These are phyloP conservation scores for Synanthedon formicaeformis DNA, from an alignment of 2,888 invertebrate species.

Conservation along the genomic window DNA sequence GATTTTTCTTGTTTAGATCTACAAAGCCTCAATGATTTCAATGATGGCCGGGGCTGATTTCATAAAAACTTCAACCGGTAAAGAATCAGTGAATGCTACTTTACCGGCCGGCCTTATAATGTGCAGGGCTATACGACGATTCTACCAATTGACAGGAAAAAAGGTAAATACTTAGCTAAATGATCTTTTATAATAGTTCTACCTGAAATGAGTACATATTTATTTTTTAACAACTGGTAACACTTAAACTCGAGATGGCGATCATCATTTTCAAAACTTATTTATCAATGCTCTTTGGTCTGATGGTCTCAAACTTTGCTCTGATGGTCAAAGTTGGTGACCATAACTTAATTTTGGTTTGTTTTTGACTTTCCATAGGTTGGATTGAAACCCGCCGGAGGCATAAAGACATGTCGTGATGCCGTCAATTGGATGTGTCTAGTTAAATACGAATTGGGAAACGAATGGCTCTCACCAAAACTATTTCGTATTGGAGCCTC, in stretches of 20 bases:
- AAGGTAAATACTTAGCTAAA: too few species aligned
- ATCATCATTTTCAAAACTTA: too few species aligned
- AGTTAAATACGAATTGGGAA: conserved; percentile 85
- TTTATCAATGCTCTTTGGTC: too few species aligned
- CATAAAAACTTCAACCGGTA: conserved; percentile 98
- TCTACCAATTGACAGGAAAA: conserved; percentile 75
- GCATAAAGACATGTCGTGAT: conserved; percentile 87
- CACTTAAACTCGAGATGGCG: too few species aligned
- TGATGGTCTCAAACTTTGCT: too few species aligned
- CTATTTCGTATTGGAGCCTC: conserved; percentile 97
- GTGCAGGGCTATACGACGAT: conserved; percentile 91
- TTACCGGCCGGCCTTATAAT: conserved; percentile 91
- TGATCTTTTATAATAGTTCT: neutral
- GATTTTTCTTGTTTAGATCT: conserved; percentile 68
- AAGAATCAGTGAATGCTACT: conserved; percentile 95
- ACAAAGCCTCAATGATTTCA: conserved; percentile 87
- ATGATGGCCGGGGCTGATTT: conserved; percentile 98
- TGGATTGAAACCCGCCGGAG: conserved; percentile 98
- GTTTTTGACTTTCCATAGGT: conserved; percentile 66
- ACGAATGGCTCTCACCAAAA: conserved; percentile 83
- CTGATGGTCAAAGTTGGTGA: too few species aligned
- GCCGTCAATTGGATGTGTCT: conserved; percentile 89
- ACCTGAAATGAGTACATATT: too few species aligned
- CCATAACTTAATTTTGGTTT: neutral
- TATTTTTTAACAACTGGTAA: too few species aligned